Percentiles rank a stretch among this genome's conserved stretches.
phyloP scores from a whole-genome alignment of 2,888 invertebrate genomes.

The Phorcus lineatus region DNA sequence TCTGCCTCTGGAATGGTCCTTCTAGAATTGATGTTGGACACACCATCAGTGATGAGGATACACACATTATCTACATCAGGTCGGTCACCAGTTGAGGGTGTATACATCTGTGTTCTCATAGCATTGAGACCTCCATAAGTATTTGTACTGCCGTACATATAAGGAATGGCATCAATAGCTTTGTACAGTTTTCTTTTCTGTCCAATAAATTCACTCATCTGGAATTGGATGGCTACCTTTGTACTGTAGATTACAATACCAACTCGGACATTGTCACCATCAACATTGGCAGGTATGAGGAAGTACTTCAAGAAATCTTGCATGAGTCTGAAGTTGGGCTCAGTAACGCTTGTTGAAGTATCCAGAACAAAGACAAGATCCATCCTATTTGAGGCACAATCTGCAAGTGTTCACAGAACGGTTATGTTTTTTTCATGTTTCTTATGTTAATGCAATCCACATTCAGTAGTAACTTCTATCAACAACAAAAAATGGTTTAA shows the following conservation, averaged over 20 bases:
- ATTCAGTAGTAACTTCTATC: no score
- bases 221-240: conserved; percentile 62
- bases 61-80: conserved; percentile 51
- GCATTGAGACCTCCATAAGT: conserved; percentile 57
- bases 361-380: conserved; percentile 71
- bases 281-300: conserved; percentile 57
- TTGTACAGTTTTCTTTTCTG: conserved; percentile 51
- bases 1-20: conserved; percentile 61
- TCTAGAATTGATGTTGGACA: conserved; percentile 61
- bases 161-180: conserved; percentile 59
- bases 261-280: conserved; percentile 60
- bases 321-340: conserved; percentile 66
- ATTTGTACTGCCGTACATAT: conserved; percentile 65
- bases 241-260: conserved; percentile 68
- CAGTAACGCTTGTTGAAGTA: conserved; percentile 70
- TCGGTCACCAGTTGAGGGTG: conserved; percentile 60
- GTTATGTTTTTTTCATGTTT: no score
- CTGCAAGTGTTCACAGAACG: conserved; percentile 12
- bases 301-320: conserved; percentile 67
- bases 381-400: conserved; percentile 53
- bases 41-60: conserved; percentile 66
- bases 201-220: conserved; percentile 55
- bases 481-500: no score
- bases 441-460: no score
- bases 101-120: conserved; percentile 62